Evolutionary conservation across 2,888 invertebrate species (phyloP).

Genomic region (Parnassius orleans): DNA sequence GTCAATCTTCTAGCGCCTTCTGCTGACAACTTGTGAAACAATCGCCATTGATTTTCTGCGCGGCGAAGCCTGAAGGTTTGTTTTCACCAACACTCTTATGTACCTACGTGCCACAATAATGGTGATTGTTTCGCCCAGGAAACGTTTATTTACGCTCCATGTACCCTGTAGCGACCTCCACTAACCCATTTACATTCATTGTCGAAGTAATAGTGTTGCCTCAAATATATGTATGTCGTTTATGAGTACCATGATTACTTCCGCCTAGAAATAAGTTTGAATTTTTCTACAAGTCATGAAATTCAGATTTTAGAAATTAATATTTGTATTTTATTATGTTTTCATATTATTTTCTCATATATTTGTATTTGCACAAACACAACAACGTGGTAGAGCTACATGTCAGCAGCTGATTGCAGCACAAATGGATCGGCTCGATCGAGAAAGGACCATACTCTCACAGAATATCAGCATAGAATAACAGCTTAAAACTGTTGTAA

Average conservation of each 20-base stretch:
- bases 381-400: no score
- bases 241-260: conserved; percentile 8
- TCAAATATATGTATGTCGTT: conserved; percentile 14
- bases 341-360: no score
- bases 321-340: no score
- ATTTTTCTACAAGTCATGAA: neutral
- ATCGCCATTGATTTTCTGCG: conserved; percentile 69
- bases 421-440: no score
- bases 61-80: conserved; percentile 74
- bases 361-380: no score
- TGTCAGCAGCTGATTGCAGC: no score
- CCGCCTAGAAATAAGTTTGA: conserved; percentile 5
- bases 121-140: conserved; percentile 73
- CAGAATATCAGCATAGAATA: no score
- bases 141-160: conserved; percentile 66
- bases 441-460: no score
- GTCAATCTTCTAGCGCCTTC: conserved; percentile 16
- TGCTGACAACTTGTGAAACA: conserved; percentile 44
- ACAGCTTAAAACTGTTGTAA: no score
- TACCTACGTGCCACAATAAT: conserved; percentile 52
- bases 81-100: conserved; percentile 61
- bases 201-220: conserved; percentile 27
- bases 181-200: conserved; percentile 41
- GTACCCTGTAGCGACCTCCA: conserved; percentile 51
- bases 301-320: no score